Percentiles rank a stretch among this genome's conserved stretches.
These are phyloP conservation scores for Miichthys miiuy DNA, from an alignment of 2,797 vertebrate genomes.

Conservation along the genomic window DNA sequence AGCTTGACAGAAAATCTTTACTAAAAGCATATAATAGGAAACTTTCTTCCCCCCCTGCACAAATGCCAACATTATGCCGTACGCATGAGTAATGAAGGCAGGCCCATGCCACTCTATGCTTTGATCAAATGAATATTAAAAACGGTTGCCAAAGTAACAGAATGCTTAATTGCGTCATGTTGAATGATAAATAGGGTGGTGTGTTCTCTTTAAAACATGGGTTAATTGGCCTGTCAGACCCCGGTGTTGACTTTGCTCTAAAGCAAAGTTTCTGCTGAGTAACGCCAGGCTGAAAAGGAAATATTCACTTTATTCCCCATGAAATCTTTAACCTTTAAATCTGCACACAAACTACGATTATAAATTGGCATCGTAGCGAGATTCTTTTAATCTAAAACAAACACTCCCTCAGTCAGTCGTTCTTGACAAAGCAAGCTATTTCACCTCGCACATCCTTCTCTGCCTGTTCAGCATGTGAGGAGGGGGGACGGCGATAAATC, in stretches of 20 bases:
- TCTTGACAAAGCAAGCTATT: slow-evolving; percentile 60
- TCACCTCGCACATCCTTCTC: slow-evolving; percentile 64
- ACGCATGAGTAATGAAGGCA: slow-evolving; percentile 68
- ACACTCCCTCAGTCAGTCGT: slow-evolving; percentile 38
- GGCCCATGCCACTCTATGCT: slow-evolving; percentile 47
- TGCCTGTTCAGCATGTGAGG: slow-evolving; percentile 75
- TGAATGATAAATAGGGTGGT: slow-evolving; percentile 65
- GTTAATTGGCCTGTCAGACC: slow-evolving; percentile 69
- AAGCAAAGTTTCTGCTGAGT: slow-evolving; percentile 55
- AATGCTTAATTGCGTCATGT: slow-evolving; percentile 65
- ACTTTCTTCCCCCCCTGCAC: slow-evolving; percentile 42
- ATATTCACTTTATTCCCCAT: slow-evolving; percentile 35
- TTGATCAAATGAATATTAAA: slow-evolving; percentile 75
- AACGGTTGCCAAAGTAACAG: slow-evolving; percentile 62
- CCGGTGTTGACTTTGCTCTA: slow-evolving; percentile 49
- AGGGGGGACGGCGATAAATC: slow-evolving; percentile 74
- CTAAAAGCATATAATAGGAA: slow-evolving; percentile 83
- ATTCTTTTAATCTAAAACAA: slow-evolving; percentile 35
- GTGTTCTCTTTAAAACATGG: slow-evolving; percentile 57
- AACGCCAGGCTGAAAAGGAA: slow-evolving; percentile 36
- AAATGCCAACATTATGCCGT: slow-evolving; percentile 71
- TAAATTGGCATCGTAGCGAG: neutral
- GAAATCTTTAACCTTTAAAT: slow-evolving; percentile 27
- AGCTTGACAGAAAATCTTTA: slow-evolving; percentile 85
- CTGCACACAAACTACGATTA: slow-evolving; percentile 2